Evolutionary conservation across 2,113 vertebrate species (phyloP).

Genomic region (Chionomys nivalis): DNA sequence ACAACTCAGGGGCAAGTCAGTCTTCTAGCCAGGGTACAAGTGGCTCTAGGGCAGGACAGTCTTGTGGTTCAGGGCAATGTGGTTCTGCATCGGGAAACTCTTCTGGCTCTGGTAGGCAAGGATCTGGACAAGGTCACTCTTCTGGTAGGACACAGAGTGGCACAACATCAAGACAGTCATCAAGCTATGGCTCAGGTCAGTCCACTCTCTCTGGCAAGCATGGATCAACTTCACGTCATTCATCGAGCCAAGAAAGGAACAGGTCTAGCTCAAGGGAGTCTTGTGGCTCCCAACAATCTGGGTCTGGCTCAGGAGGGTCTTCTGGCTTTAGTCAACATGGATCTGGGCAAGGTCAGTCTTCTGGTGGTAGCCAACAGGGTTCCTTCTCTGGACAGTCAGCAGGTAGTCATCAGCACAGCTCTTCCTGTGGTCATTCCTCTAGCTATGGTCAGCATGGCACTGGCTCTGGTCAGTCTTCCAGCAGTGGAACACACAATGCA

Average conservation of each 20-base stretch:
- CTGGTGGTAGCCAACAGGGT: rapidly evolving
- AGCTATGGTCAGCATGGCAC: too few species aligned
- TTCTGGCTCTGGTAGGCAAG: rapidly evolving
- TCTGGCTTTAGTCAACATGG: not conserved
- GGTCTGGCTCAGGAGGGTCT: not conserved
- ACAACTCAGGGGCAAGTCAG: rapidly evolving
- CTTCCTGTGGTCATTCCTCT: too few species aligned
- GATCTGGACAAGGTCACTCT: rapidly evolving
- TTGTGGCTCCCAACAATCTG: not conserved
- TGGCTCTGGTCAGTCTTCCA: too few species aligned
- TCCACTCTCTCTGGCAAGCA: too few species aligned
- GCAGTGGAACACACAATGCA: too few species aligned
- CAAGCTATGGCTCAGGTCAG: too few species aligned
- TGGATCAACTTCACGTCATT: too few species aligned
- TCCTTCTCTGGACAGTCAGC: too few species aligned
- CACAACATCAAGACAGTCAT: too few species aligned
- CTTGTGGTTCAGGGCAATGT: rapidly evolving
- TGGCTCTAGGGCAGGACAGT: rapidly evolving
- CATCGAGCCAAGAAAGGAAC: not conserved
- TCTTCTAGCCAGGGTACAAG: rapidly evolving
- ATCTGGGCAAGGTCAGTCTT: not conserved
- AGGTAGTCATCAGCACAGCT: too few species aligned
- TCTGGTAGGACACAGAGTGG: too few species aligned
- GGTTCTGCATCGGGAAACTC: rapidly evolving
- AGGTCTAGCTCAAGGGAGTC: not conserved